Evolutionary conservation across 2,113 vertebrate species (phyloP).

Genomic region (Elephas maximus): DNA sequence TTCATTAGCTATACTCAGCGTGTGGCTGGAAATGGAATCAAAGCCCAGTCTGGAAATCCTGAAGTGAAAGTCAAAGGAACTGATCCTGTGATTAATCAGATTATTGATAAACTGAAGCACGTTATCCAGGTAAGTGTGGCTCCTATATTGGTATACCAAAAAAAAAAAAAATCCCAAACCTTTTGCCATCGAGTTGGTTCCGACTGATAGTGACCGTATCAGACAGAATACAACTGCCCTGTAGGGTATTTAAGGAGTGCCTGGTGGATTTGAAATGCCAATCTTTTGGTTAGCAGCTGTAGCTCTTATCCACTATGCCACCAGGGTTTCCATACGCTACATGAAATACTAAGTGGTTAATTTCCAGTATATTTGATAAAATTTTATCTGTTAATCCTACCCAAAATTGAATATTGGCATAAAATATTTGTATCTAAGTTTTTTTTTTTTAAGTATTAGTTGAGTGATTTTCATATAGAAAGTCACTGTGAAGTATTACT

Average conservation of each 20-base stretch:
- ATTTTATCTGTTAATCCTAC: neutral
- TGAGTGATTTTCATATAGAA: conserved; percentile 35
- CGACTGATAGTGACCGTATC: too few relatives aligned
- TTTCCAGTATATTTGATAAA: conserved; percentile 23
- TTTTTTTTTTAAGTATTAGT: conserved; percentile 51
- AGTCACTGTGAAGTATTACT: neutral
- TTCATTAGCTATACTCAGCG: conserved; percentile 91
- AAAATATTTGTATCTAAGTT: neutral
- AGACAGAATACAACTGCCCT: too few relatives aligned
- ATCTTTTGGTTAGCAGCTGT: too few relatives aligned
- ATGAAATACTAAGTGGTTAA: neutral
- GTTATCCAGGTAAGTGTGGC: conserved; percentile 93
- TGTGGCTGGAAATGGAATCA: conserved; percentile 94
- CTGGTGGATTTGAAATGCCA: too few relatives aligned
- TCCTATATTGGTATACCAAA: neutral
- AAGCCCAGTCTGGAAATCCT: conserved; percentile 93
- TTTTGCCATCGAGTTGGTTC: too few relatives aligned
- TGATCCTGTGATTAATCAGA: conserved; percentile 93
- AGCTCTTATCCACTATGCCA: too few relatives aligned
- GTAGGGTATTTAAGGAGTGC: too few relatives aligned
- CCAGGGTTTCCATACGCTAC: neutral
- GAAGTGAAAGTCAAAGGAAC: conserved; percentile 94
- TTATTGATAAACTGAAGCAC: conserved; percentile 96
- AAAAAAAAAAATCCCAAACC: too few relatives aligned
- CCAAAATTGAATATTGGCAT: neutral